Percentiles rank a stretch among this genome's conserved stretches.
Conservation (phyloP, 2,797 vertebrate genomes). For the Silurus aristotelis region DNA sequence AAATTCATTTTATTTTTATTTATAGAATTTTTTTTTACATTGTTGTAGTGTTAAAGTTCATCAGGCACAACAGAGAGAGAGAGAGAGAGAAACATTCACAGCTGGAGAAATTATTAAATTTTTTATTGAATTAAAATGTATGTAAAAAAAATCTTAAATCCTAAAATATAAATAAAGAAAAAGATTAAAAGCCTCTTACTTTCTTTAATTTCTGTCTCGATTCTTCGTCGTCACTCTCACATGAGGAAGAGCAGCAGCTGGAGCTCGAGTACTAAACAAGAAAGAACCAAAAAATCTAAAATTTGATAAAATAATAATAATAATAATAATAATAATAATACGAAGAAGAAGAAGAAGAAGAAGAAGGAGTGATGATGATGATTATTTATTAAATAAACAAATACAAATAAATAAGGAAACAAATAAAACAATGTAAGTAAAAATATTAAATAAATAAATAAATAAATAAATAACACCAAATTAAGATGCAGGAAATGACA, state of each 20-base stretch:
- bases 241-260: constrained; percentile 10
- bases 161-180: background rate
- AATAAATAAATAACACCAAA: background rate
- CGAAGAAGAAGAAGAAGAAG: too few species aligned
- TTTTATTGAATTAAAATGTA: background rate
- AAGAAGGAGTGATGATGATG: too few species aligned
- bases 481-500: background rate
- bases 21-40: background rate
- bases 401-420: too few species aligned
- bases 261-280: constrained; percentile 14
- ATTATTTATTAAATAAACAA: too few species aligned
- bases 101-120: background rate
- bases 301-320: too few species aligned
- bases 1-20: background rate
- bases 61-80: too few species aligned
- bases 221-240: background rate
- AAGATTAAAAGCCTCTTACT: background rate
- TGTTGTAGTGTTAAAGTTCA: background rate
- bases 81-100: too few species aligned
- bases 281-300: background rate
- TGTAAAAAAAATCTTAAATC: background rate
- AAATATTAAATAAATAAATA: background rate
- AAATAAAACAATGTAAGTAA: background rate
- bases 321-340: background rate
- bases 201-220: background rate